Evolutionary conservation across 2,113 vertebrate genomes (phyloP).

Genomic region (Paramisgurnus dabryanus): DNA sequence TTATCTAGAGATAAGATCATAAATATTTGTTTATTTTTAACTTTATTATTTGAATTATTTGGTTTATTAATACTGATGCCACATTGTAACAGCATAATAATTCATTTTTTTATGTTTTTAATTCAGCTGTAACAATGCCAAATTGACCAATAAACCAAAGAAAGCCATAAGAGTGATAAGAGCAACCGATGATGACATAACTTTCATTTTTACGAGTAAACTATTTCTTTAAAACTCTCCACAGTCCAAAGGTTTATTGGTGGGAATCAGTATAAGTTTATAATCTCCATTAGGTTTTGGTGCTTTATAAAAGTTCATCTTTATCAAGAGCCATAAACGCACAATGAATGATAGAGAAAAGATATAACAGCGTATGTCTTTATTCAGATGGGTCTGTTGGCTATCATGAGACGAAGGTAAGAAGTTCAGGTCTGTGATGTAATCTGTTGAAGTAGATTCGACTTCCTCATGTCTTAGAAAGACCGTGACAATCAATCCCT

Average conservation of each 20-base stretch:
- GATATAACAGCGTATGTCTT: neutral
- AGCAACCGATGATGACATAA: neutral
- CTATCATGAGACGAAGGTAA: neutral
- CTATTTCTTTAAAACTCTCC: neutral
- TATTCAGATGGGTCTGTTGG: neutral
- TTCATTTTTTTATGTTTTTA: no score
- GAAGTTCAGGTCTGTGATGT: no score
- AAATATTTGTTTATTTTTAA: no score
- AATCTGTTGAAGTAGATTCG: no score
- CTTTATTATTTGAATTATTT: no score
- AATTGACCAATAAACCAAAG: neutral
- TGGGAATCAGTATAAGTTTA: neutral
- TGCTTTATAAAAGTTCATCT: conserved; percentile 2
- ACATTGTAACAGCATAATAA: no score
- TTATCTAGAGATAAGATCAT: no score
- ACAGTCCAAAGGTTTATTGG: conserved; percentile 17
- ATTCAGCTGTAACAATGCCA: no score
- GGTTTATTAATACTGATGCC: no score
- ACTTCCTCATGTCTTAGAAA: no score
- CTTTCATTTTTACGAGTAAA: neutral
- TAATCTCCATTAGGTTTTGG: neutral
- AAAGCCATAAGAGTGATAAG: neutral
- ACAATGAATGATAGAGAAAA: conserved; percentile 4
- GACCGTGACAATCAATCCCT: no score
- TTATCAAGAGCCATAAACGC: conserved; percentile 8